Evolutionary conservation across 2,797 vertebrate genomes (phyloP).

Genomic region (Stomatorhinus walkeri): DNA sequence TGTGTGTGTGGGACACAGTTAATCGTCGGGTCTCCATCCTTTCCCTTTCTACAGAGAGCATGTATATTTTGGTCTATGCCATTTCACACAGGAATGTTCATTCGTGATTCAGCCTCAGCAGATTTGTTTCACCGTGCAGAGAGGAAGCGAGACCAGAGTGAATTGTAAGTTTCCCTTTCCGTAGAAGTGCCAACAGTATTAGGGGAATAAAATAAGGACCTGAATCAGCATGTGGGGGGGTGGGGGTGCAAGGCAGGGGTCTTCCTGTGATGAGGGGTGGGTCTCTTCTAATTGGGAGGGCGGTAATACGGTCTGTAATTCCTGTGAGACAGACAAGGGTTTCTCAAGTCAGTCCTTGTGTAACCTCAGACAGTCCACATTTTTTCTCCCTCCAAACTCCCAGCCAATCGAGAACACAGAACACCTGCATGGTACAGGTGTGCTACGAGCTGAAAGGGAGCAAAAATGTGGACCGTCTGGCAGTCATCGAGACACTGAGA

Average conservation of each 20-base stretch:
- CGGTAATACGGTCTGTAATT: background rate
- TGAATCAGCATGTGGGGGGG: background rate
- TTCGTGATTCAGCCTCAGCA: background rate
- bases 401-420: background rate
- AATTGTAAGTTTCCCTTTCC: background rate
- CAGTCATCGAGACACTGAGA: background rate
- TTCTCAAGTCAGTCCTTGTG: background rate
- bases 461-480: background rate
- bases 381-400: background rate
- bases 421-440: background rate
- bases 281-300: background rate
- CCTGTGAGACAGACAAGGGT: background rate
- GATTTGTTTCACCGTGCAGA: background rate
- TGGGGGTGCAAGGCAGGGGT: background rate
- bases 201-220: background rate
- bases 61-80: background rate
- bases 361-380: background rate
- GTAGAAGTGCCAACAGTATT: background rate
- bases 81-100: background rate
- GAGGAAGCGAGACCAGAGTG: background rate
- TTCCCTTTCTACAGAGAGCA: background rate
- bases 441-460: background rate
- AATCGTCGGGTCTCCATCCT: background rate
- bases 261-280: background rate
- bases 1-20: background rate